phyloP scores from a whole-genome alignment of 2,797 vertebrate species.

The Notoglanidium macrostoma region DNA sequence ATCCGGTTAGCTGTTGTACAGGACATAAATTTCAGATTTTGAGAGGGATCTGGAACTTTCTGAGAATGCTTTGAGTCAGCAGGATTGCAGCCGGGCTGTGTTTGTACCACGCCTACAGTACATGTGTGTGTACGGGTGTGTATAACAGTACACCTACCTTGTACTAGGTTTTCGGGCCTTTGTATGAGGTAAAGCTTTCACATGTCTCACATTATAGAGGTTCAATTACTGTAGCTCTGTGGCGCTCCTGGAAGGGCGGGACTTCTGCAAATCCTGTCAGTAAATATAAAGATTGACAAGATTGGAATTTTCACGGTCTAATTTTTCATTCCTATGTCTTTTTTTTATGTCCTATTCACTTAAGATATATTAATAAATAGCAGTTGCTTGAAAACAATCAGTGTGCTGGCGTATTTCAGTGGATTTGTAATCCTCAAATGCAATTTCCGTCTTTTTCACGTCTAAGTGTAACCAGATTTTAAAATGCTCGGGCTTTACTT shows the following conservation, averaged over 20 bases:
- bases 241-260: not conserved
- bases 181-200: not conserved
- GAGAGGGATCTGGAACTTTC: not conserved
- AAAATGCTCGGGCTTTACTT: not conserved
- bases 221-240: not conserved
- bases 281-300: not conserved
- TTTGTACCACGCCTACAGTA: constrained; percentile 9
- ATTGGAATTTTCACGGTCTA: not conserved
- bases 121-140: constrained; percentile 18
- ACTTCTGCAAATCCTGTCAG: not conserved
- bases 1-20: constrained; percentile 45
- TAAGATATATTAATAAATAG: not conserved
- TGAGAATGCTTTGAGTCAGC: constrained; percentile 36
- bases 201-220: not conserved
- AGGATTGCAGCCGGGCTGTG: constrained; percentile 53
- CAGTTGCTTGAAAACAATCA: not conserved
- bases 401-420: no score
- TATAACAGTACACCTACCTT: not conserved
- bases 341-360: not conserved
- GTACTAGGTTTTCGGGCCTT: not conserved
- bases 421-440: no score
- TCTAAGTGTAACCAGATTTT: not conserved
- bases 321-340: not conserved
- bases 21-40: constrained; percentile 51
- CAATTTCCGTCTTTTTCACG: not conserved